Conservation (phyloP, 2,797 vertebrate species). For the Rallus crepitans region DNA sequence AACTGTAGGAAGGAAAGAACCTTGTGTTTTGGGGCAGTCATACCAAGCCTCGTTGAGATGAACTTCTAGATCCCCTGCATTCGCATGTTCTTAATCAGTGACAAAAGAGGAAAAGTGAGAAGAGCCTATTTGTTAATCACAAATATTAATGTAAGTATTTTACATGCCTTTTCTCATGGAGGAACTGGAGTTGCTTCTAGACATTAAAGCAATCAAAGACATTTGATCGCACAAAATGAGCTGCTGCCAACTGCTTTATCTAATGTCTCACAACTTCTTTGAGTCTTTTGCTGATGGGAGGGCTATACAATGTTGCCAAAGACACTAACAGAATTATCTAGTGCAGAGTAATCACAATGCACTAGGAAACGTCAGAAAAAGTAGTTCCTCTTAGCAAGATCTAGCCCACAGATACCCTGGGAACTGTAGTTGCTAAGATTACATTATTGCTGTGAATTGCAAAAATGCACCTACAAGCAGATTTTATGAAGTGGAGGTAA, state of each 20-base stretch:
- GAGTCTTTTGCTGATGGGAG: background rate
- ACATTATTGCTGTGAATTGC: background rate
- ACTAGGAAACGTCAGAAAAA: background rate
- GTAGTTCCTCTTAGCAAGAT: background rate
- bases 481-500: background rate
- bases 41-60: background rate
- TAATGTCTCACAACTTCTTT: background rate
- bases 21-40: background rate
- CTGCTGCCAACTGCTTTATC: background rate
- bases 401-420: background rate
- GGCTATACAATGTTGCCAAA: background rate
- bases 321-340: background rate
- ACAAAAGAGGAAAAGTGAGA: background rate
- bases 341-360: background rate
- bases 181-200: background rate
- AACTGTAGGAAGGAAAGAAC: background rate
- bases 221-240: background rate
- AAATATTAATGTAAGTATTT: background rate
- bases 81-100: background rate
- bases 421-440: background rate
- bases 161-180: background rate
- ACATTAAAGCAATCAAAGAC: background rate
- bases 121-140: background rate
- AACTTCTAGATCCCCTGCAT: background rate
- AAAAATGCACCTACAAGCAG: background rate